phyloP scores from a whole-genome alignment of 2,113 vertebrate genomes.

The Uropsilus gracilis region DNA sequence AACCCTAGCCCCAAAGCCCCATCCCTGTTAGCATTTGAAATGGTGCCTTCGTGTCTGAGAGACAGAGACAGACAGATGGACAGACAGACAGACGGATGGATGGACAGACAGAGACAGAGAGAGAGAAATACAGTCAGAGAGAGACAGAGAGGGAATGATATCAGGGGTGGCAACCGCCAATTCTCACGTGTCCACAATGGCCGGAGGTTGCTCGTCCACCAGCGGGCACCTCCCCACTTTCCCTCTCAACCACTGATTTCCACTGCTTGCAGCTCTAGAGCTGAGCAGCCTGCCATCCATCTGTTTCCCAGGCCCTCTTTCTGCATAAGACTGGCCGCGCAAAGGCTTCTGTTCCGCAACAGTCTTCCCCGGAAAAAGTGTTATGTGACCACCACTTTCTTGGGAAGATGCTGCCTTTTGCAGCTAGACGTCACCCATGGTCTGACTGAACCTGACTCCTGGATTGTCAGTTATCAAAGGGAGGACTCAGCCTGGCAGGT shows the following conservation, averaged over 20 bases:
- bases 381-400: neutral
- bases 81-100: too few species aligned
- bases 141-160: too few species aligned
- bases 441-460: too few species aligned
- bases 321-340: neutral
- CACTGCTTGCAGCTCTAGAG: too few species aligned
- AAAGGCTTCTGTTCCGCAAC: neutral
- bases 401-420: neutral
- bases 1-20: too few species aligned
- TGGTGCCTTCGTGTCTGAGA: neutral
- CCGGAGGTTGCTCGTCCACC: neutral
- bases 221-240: neutral
- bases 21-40: neutral
- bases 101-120: too few species aligned
- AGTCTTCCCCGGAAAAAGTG: too few species aligned
- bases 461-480: too few species aligned
- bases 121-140: too few species aligned
- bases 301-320: neutral
- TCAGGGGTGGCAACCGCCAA: neutral
- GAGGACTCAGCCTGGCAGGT: neutral
- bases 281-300: neutral
- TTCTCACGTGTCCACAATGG: neutral
- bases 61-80: too few species aligned
- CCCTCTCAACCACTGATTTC: neutral
- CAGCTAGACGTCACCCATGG: neutral